These are phyloP conservation scores for Tadarida brasiliensis DNA, from an alignment of 2,797 vertebrate species.

Conservation along the genomic window DNA sequence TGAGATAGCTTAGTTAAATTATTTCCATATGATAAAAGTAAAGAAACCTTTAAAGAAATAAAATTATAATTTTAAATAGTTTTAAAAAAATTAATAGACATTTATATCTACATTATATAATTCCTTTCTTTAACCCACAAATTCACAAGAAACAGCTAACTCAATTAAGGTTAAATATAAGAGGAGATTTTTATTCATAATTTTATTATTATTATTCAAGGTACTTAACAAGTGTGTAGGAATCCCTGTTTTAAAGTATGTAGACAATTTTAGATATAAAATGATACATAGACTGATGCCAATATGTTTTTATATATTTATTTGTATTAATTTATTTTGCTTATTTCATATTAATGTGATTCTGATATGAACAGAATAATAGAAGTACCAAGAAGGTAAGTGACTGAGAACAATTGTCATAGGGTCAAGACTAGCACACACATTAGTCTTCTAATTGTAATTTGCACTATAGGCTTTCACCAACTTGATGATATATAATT, in stretches of 20 bases:
- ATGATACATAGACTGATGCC: background rate
- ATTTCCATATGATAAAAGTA: background rate
- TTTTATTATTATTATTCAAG: background rate
- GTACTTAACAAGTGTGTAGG: background rate
- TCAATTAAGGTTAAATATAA: background rate
- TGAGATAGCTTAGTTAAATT: conserved; percentile 55
- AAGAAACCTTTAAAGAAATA: background rate
- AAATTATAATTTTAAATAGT: conserved; percentile 38
- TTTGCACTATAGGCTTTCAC: background rate
- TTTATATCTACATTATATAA: background rate
- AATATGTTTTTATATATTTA: background rate
- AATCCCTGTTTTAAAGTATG: background rate
- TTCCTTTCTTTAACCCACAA: background rate
- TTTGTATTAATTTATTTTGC: background rate
- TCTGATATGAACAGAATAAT: background rate
- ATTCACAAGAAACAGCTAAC: background rate
- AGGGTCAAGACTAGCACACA: background rate
- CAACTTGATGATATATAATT: background rate
- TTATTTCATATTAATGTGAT: background rate
- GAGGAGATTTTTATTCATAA: conserved; percentile 8
- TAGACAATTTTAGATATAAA: background rate
- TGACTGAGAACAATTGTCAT: background rate
- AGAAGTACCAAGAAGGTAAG: background rate
- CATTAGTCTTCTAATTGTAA: background rate
- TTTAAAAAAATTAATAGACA: background rate